A percentile compares a stretch with the other conserved stretches of the same genome.
Conservation (phyloP, 2,113 vertebrate genomes). For the Tragelaphus buxtoni region DNA sequence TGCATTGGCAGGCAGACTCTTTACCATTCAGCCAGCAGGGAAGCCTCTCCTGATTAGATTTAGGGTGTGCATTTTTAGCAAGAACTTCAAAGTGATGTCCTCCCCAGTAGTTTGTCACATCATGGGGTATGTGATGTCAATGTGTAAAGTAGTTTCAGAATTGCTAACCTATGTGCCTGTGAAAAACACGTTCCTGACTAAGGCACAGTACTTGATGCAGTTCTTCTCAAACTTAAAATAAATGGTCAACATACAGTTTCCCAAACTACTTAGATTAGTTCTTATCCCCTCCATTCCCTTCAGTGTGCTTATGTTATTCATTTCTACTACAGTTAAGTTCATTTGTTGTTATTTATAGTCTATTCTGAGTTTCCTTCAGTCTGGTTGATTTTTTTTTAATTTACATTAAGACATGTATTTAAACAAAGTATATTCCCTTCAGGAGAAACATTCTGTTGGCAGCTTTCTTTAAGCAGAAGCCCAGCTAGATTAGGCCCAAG, state of each 20-base stretch:
- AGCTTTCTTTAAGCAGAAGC: neutral
- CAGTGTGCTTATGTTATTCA: neutral
- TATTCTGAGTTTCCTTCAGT: neutral
- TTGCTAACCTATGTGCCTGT: neutral
- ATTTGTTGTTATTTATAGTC: neutral
- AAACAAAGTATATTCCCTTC: neutral
- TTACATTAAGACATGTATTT: neutral
- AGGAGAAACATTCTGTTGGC: neutral
- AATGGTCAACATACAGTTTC: neutral
- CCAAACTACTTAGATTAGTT: neutral
- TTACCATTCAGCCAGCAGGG: neutral
- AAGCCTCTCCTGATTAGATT: neutral
- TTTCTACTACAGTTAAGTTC: neutral
- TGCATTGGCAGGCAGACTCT: neutral
- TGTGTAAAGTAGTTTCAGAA: neutral
- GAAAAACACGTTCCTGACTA: neutral
- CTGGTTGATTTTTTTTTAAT: neutral
- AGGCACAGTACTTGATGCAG: neutral
- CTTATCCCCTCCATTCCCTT: neutral
- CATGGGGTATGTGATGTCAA: neutral
- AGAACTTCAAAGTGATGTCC: neutral
- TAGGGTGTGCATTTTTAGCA: neutral
- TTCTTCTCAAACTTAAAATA: neutral
- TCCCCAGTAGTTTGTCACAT: neutral
- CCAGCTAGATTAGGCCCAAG: neutral